Evolutionary conservation across 2,888 invertebrate species (phyloP), one percentile per base, ranked within the genome.

Genomic region (Therioaphis trifolii): DNA sequence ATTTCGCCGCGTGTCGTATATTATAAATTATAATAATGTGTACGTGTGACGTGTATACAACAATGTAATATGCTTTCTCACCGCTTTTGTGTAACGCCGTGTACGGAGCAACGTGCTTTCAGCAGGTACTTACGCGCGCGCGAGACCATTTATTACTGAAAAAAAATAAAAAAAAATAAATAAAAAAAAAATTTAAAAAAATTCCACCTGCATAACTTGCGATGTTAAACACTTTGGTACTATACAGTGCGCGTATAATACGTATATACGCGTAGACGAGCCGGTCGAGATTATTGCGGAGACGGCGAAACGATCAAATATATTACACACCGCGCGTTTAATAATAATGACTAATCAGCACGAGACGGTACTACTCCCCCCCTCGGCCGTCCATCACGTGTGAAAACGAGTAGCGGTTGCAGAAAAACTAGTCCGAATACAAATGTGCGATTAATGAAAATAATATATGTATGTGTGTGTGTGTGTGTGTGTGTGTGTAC

Each of bases 261-360:
- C 35, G 35, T 35, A 35, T 35, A 35, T 35, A 35, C n/a, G 7
- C 7, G 7, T 35, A 46, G 11, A 2, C 5, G 18, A 15, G 15
- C 52, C 18, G 52, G 18, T 0, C 49, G 52, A n/a, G 52, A 52
- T 52, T n/a, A 52, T 52, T 52, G 52, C 52, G 18, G 52, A 15
- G 52, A 18, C 4, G 52, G 52, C 52, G 4, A 3, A 52, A 52
- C 46, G 46, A 69, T 69, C 40, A 69, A 43, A 24, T 68, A 24
- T 69, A 43, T 5, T 43, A 43, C 4, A 46, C 15, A 69, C 27
- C 21, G 24, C 55, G 35, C 18, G 40, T 58, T 21, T 75, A 76
- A 61, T 63, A 63, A 46, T 61, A 76, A 77, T 63, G 58, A 77
- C 63, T 77, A 77, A 77, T 77, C 63, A 46, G 63, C 18, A 18